Conservation (phyloP, 2,797 vertebrate genomes). For the Tiaroga cobitis region DNA sequence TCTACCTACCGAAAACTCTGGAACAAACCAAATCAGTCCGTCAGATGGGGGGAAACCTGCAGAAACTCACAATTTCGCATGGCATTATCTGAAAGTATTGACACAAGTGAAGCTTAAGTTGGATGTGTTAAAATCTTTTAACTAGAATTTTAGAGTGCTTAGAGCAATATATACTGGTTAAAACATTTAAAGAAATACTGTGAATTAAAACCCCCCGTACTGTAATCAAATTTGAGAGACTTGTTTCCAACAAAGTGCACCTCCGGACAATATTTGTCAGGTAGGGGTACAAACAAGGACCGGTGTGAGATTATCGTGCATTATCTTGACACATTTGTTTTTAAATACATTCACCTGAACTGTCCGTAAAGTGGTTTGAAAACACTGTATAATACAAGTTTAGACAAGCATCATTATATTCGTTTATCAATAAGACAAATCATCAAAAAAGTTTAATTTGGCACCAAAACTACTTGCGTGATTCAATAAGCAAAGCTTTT, state of each 20-base stretch:
- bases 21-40: slow-evolving; percentile 55
- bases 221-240: not conserved
- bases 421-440: not conserved
- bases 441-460: not conserved
- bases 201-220: not conserved
- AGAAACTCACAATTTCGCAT: not conserved
- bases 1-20: slow-evolving; percentile 62
- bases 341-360: not conserved
- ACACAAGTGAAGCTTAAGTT: not conserved
- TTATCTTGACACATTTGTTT: not conserved
- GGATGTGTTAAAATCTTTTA: rapidly evolving
- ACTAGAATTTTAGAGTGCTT: rapidly evolving
- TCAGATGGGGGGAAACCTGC: not conserved
- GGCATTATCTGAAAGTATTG: not conserved
- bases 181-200: not conserved
- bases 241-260: slow-evolving; percentile 47
- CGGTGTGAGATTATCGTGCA: not conserved
- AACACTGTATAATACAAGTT: not conserved
- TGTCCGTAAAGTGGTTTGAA: not conserved
- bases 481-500: not conserved
- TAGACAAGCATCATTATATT: not conserved
- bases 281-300: slow-evolving; percentile 37
- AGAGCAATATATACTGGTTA: not conserved
- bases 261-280: slow-evolving; percentile 34
- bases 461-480: not conserved